phyloP scores from a whole-genome alignment of 2,888 invertebrate species.

The Antitype chi region DNA sequence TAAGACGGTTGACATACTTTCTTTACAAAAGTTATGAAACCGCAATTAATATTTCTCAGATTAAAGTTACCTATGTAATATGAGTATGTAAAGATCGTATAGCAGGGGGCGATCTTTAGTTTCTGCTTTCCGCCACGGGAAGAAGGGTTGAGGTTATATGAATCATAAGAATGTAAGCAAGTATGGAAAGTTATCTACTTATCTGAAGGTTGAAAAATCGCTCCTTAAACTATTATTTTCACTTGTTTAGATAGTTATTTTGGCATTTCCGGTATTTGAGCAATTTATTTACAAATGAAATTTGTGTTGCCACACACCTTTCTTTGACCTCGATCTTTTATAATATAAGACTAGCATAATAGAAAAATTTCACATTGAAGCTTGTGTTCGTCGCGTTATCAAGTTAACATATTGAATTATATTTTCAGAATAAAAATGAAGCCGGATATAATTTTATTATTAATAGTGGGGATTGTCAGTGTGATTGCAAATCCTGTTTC shows the following conservation, averaged over 20 bases:
- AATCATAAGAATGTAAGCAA: neutral
- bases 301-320: constrained; percentile 75
- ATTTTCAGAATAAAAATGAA: constrained; percentile 84
- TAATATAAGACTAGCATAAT: constrained; percentile 77
- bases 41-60: neutral
- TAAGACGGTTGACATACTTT: neutral
- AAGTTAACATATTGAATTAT: constrained; percentile 36
- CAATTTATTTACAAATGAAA: constrained; percentile 71
- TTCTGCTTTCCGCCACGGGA: neutral
- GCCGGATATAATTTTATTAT: constrained; percentile 68
- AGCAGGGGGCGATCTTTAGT: neutral
- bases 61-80: neutral
- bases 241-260: constrained; percentile 15
- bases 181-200: neutral
- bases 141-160: neutral
- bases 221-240: neutral
- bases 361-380: constrained; percentile 59
- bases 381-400: constrained; percentile 31
- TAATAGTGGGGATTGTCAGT: constrained; percentile 74
- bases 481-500: constrained; percentile 73
- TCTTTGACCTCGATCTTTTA: constrained; percentile 81
- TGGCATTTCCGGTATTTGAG: constrained; percentile 39
- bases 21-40: neutral
- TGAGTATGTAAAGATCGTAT: neutral
- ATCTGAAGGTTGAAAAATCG: neutral